A percentile compares a stretch with the other conserved stretches of the same genome.
These are phyloP conservation scores for Ammodytes dubius DNA, from an alignment of 2,113 vertebrate genomes.

Conservation along the genomic window DNA sequence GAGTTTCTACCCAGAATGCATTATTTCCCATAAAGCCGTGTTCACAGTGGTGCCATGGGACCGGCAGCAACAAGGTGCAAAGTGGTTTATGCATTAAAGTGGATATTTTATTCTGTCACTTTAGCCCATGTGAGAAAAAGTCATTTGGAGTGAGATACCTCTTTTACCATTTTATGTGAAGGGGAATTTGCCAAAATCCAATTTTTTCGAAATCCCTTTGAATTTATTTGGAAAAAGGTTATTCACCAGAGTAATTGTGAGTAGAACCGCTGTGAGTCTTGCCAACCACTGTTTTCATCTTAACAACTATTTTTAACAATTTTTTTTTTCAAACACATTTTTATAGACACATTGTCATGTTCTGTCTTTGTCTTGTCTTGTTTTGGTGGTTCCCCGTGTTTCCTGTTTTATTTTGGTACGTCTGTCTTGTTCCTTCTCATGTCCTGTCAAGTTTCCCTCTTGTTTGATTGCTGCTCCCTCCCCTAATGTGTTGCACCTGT, in stretches of 20 bases:
- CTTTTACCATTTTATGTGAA: conserved; percentile 15
- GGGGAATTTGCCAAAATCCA: background rate
- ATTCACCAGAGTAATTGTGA: background rate
- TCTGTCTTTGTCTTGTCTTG: too few relatives aligned
- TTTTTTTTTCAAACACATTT: too few relatives aligned
- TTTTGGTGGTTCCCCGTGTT: too few relatives aligned
- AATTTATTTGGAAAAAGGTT: conserved; percentile 19
- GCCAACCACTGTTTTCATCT: background rate
- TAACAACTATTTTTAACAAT: background rate
- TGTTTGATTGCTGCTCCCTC: too few relatives aligned
- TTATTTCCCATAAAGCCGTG: conserved; percentile 63
- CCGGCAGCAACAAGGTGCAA: conserved; percentile 76
- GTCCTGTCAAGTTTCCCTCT: too few relatives aligned
- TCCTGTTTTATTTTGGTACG: too few relatives aligned
- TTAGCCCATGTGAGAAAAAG: conserved; percentile 58
- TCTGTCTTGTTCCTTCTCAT: too few relatives aligned
- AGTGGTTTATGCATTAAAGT: conserved; percentile 75
- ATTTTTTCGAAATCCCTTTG: conserved; percentile 17
- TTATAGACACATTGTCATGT: too few relatives aligned
- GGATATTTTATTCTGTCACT: conserved; percentile 63
- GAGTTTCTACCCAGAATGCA: conserved; percentile 53
- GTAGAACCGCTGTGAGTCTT: background rate
- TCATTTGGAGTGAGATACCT: conserved; percentile 40
- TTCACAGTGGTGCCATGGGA: conserved; percentile 70
- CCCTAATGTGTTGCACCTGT: too few relatives aligned